Evolutionary conservation across 1,140 invertebrate species (phyloP).

Genomic region (Zaprionus lachaisei): DNA sequence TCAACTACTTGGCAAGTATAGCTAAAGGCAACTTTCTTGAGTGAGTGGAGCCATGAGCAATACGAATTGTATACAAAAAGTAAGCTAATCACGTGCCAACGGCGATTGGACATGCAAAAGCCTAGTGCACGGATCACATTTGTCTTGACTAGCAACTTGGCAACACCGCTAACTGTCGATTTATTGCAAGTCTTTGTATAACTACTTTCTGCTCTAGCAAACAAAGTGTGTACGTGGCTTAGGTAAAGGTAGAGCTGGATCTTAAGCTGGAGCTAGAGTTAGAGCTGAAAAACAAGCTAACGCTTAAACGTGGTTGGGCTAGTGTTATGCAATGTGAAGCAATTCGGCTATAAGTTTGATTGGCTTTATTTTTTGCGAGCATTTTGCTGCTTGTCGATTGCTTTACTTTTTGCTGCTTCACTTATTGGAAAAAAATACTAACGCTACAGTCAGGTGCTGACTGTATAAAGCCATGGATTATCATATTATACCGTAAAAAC

Average conservation of each 20-base stretch:
- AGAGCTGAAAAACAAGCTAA: not conserved
- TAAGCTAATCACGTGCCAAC: conserved; percentile 76
- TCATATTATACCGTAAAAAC: too few species aligned
- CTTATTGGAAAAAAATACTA: conserved; percentile 42
- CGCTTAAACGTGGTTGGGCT: conserved; percentile 28
- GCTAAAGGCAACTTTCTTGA: conserved; percentile 47
- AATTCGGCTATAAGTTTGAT: conserved; percentile 71
- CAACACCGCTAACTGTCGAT: conserved; percentile 38
- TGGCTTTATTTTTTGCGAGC: conserved; percentile 56
- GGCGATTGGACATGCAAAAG: conserved; percentile 61
- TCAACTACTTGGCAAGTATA: conserved; percentile 23
- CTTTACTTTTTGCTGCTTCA: conserved; percentile 40
- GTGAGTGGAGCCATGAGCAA: conserved; percentile 21
- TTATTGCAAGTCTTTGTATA: conserved; percentile 40
- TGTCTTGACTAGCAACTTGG: conserved; percentile 58
- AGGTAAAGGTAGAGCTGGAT: conserved; percentile 26
- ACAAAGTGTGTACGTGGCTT: conserved; percentile 52
- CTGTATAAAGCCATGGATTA: too few species aligned
- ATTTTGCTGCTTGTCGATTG: conserved; percentile 47
- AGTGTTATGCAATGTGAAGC: conserved; percentile 63
- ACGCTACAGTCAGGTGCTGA: too few species aligned
- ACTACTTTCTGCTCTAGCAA: conserved; percentile 71
- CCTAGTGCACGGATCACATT: conserved; percentile 62
- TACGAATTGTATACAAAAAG: conserved; percentile 36
- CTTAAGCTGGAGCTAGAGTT: not conserved